Evolutionary conservation across 2,797 vertebrate species (phyloP).

Genomic region (Heteromormyrus szaboi): DNA sequence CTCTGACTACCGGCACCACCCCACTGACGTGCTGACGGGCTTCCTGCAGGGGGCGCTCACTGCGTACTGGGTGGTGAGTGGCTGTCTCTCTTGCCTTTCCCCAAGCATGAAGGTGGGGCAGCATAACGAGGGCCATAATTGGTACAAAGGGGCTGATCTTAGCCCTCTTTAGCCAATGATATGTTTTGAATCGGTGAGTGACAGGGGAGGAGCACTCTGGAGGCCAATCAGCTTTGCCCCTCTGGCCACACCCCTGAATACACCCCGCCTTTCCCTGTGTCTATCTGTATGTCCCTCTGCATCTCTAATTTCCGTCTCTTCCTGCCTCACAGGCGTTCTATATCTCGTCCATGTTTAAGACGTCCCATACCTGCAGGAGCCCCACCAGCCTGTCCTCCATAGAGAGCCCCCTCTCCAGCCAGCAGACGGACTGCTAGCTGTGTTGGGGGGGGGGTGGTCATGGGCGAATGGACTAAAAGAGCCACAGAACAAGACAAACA

Average conservation of each 20-base stretch:
- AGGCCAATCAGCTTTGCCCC: background rate
- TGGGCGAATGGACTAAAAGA: background rate
- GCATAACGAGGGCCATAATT: background rate
- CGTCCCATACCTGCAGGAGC: slow-evolving; percentile 43
- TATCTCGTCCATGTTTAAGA: slow-evolving; percentile 74
- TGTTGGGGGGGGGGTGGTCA: no score
- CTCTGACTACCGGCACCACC: slow-evolving; percentile 72
- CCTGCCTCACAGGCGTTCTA: slow-evolving; percentile 61
- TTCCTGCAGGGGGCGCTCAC: slow-evolving; percentile 71
- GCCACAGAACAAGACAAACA: background rate
- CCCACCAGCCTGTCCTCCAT: slow-evolving; percentile 46
- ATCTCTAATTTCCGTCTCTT: background rate
- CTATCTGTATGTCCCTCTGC: background rate
- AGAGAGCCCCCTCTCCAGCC: slow-evolving; percentile 68
- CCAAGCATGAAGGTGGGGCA: background rate
- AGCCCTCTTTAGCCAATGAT: background rate
- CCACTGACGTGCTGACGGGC: slow-evolving; percentile 61
- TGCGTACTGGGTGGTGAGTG: slow-evolving; percentile 70
- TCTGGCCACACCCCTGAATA: background rate
- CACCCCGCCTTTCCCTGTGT: background rate
- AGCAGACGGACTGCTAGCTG: slow-evolving; percentile 74
- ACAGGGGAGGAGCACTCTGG: background rate
- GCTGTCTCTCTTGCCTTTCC: background rate
- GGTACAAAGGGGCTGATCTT: background rate
- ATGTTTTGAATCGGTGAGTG: background rate